phyloP scores from a whole-genome alignment of 2,113 vertebrate species.

The Carlito syrichta region DNA sequence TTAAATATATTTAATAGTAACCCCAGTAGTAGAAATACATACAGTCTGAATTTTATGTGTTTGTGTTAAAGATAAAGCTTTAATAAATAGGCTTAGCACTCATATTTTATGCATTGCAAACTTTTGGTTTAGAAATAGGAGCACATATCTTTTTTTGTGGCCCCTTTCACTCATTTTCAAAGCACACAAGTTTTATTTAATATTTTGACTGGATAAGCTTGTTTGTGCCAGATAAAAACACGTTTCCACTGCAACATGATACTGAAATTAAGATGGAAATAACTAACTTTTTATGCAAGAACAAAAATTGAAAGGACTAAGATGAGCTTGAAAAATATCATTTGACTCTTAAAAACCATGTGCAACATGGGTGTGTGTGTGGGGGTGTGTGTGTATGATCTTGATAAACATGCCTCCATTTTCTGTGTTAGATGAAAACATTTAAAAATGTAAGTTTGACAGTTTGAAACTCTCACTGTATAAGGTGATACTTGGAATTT shows the following conservation, averaged over 20 bases:
- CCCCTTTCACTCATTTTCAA: conserved; percentile 31
- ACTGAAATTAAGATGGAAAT: neutral
- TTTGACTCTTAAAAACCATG: neutral
- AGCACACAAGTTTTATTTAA: neutral
- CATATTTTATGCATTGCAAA: neutral
- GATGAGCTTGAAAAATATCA: neutral
- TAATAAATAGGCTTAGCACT: neutral
- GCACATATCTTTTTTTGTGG: neutral
- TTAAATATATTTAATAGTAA: conserved; percentile 24
- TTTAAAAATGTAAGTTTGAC: neutral
- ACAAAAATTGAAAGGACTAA: neutral
- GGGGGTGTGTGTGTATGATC: neutral
- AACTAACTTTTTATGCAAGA: neutral
- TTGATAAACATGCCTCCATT: neutral
- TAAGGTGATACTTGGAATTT: neutral
- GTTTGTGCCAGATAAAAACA: neutral
- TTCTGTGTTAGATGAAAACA: neutral
- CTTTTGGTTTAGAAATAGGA: conserved; percentile 36
- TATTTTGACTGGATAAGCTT: conserved; percentile 15
- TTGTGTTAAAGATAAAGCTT: neutral
- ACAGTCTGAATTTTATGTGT: neutral
- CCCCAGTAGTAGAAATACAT: neutral
- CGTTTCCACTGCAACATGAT: neutral
- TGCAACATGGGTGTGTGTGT: too few relatives aligned
- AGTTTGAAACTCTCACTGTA: neutral